Conservation (phyloP, 2,797 vertebrate species). For the Heteromormyrus szaboi region DNA sequence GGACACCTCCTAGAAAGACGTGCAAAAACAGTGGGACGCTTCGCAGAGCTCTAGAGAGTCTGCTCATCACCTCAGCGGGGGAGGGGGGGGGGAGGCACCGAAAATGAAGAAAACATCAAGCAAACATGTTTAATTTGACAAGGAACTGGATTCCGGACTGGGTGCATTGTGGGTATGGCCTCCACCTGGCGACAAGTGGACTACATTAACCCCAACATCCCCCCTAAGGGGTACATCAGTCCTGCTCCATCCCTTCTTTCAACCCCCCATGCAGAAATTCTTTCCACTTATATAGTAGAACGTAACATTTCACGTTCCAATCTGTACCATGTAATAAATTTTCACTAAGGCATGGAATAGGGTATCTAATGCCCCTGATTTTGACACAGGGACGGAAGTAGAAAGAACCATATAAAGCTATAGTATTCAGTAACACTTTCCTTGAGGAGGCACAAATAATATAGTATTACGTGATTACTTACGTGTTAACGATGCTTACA, state of each 20-base stretch:
- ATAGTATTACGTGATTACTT: background rate
- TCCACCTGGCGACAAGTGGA: background rate
- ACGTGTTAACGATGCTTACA: background rate
- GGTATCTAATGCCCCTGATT: background rate
- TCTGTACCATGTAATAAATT: background rate
- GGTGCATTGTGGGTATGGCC: background rate
- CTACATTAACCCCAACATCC: background rate
- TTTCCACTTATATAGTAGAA: background rate
- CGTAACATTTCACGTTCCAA: background rate
- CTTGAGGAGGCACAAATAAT: background rate
- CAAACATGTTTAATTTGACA: background rate
- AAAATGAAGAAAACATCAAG: background rate
- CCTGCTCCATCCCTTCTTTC: background rate
- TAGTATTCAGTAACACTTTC: background rate
- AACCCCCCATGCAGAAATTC: background rate
- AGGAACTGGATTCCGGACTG: background rate
- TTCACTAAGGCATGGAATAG: background rate
- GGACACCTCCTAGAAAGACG: background rate
- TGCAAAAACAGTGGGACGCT: slow-evolving; percentile 2
- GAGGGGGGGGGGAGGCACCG: background rate
- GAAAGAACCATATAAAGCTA: background rate
- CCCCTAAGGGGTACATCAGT: background rate
- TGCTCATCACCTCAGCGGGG: background rate
- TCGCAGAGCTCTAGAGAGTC: slow-evolving; percentile 4
- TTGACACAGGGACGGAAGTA: background rate